These are phyloP conservation scores for Oryzias curvinotus DNA, from an alignment of 2,113 vertebrate species.

Conservation along the genomic window DNA sequence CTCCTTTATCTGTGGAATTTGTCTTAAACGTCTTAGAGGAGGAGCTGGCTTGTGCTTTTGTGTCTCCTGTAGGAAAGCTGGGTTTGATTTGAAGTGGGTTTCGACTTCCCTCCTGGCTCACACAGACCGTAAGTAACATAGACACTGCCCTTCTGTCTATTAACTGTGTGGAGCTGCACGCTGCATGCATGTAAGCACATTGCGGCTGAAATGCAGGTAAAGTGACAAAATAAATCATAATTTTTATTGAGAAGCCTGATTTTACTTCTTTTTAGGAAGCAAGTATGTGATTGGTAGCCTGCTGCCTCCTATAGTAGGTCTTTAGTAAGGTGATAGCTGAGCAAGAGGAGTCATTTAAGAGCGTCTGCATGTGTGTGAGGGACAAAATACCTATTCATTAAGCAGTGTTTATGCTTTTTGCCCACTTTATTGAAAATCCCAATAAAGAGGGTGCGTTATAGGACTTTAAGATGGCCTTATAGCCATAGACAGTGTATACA, in stretches of 20 bases:
- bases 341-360: constrained; percentile 51
- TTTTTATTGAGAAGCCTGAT: constrained; percentile 18
- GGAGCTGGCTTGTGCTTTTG: constrained; percentile 19
- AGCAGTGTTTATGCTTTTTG: constrained; percentile 13
- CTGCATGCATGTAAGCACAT: constrained; percentile 63
- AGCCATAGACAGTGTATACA: constrained; percentile 44
- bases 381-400: constrained; percentile 40
- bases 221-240: constrained; percentile 26
- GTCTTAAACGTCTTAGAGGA: constrained; percentile 21
- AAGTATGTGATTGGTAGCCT: constrained; percentile 56
- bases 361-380: constrained; percentile 12
- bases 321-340: constrained; percentile 69
- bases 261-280: constrained; percentile 38
- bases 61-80: constrained; percentile 24
- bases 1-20: constrained; percentile 52
- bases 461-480: constrained; percentile 20
- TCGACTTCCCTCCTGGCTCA: constrained; percentile 31
- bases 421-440: no score
- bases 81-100: constrained; percentile 31
- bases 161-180: constrained; percentile 57
- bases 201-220: constrained; percentile 49
- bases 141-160: constrained; percentile 50
- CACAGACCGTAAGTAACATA: constrained; percentile 61
- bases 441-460: no score
- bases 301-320: constrained; percentile 43